Evolutionary conservation across 2,888 invertebrate species (phyloP).

Genomic region (Dynastes grantii): DNA sequence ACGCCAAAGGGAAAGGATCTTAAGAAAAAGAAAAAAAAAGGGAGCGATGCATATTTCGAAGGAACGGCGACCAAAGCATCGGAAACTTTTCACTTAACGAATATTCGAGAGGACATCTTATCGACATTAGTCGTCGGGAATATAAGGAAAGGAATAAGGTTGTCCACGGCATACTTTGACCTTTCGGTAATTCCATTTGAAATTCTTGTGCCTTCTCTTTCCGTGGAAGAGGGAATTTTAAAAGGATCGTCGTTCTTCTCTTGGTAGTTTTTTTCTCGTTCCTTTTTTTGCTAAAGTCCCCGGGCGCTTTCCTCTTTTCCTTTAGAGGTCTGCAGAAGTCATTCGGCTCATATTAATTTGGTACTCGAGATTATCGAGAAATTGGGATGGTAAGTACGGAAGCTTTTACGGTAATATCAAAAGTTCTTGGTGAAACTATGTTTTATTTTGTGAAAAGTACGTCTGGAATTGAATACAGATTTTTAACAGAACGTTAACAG

Average conservation of each 20-base stretch:
- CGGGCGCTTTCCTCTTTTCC: not conserved
- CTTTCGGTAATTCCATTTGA: constrained; percentile 39
- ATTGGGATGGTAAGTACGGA: too few relatives aligned
- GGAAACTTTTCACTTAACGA: constrained; percentile 47
- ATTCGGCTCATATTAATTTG: too few relatives aligned
- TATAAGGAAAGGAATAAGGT: constrained; percentile 31
- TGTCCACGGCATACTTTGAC: constrained; percentile 23
- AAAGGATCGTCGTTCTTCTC: constrained; percentile 8
- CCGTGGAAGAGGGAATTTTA: constrained; percentile 7
- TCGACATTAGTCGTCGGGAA: constrained; percentile 36
- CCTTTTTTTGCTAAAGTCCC: not conserved
- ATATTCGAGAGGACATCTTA: constrained; percentile 47
- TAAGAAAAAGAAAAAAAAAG: not conserved
- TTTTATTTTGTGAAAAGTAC: too few relatives aligned
- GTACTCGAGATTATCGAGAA: too few relatives aligned
- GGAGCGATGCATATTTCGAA: not conserved
- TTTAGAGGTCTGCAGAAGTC: not conserved
- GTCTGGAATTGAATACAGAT: too few relatives aligned
- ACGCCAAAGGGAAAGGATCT: not conserved
- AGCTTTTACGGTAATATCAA: too few relatives aligned
- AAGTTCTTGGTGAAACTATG: too few relatives aligned
- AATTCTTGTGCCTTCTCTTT: constrained; percentile 24
- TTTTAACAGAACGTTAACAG: too few relatives aligned
- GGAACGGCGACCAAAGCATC: constrained; percentile 15
- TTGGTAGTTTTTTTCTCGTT: not conserved